Evolutionary conservation across 2,113 vertebrate species (phyloP), one percentile per base, ranked within the genome.

Genomic region (Ptilonorhynchus violaceus): DNA sequence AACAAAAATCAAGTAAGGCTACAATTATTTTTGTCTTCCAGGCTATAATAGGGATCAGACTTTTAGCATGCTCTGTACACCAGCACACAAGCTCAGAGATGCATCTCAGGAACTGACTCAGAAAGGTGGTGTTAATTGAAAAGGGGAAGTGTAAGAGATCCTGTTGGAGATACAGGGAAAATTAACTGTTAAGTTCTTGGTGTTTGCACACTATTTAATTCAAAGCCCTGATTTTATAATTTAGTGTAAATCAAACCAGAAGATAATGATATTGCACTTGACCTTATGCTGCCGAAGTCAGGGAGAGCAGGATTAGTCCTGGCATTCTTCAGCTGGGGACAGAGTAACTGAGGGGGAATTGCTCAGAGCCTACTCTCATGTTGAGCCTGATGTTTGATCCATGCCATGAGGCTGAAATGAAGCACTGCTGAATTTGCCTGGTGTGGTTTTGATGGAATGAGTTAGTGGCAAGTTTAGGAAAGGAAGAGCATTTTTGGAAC

Each of bases 1-100:
- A 67, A 93, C 89, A 98, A 96, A 97, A 97, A 96, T 97, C 96
- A 96, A 97, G 95, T 85, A 94, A 97, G 90, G 94, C 93, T 96
- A 85, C 93, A 95, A 96, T 97, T 97, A 96, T 97, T 97, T 90
- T 91, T 93, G 55, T 93, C 91, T 92, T 95, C 85, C 78, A 83
- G 95, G 47, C 93, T 96, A 3, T 90, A 91, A 96, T 72, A 97
- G 95, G 67, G 82, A 96, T 87, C 85, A 97, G 97, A 94, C 90
- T 97, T 96, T 52, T 46, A 93, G 92, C 68, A 39, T 66, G 73
- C 76, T 80, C 84, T 78, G 58, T 89, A 46, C 55, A 66, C 72
- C 80, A 82, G 79, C 89, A 63, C 77, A 78, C 1, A 35, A 97
- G 85, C 50, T 44, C 64, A 91, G 91, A 97, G 96, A 83, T 93